Conservation (phyloP, 1,140 invertebrate species). For the Diuraphis noxia region DNA sequence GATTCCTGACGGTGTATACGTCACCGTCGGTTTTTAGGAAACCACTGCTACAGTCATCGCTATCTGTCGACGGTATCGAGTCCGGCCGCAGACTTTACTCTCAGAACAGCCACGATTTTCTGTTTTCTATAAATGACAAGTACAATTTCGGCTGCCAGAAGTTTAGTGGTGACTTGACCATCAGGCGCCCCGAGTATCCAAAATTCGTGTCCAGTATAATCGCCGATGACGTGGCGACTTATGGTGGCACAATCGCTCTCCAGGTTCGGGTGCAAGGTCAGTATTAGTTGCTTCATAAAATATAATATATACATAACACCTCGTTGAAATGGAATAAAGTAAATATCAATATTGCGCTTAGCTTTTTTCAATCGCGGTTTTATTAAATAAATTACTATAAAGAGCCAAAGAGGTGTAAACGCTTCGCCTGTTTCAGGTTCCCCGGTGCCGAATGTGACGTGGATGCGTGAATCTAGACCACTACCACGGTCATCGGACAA, state of each 20-base stretch:
- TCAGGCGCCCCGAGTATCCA: neutral
- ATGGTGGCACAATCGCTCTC: conserved; percentile 20
- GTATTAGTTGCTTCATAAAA: neutral
- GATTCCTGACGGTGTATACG: conserved; percentile 68
- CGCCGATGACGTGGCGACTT: conserved; percentile 16
- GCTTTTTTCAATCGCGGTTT: no score
- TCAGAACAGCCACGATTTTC: neutral
- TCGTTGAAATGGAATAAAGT: neutral
- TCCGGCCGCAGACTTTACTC: neutral
- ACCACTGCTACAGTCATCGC: neutral
- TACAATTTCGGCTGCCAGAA: neutral
- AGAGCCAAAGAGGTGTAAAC: neutral
- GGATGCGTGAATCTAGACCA: conserved; percentile 69
- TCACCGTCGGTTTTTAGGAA: neutral
- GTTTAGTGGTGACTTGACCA: neutral
- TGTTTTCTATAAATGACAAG: neutral
- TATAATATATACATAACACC: neutral
- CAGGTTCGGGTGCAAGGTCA: conserved; percentile 25
- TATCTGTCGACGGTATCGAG: neutral
- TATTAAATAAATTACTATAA: no score
- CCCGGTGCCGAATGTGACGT: conserved; percentile 69
- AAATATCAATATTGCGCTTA: no score
- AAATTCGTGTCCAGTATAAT: neutral
- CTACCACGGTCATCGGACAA: conserved; percentile 65
- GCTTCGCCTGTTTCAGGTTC: conserved; percentile 59